Base-by-base conservation (phyloP, 2,888 invertebrate species). In the Atethmia centrago region DNA sequence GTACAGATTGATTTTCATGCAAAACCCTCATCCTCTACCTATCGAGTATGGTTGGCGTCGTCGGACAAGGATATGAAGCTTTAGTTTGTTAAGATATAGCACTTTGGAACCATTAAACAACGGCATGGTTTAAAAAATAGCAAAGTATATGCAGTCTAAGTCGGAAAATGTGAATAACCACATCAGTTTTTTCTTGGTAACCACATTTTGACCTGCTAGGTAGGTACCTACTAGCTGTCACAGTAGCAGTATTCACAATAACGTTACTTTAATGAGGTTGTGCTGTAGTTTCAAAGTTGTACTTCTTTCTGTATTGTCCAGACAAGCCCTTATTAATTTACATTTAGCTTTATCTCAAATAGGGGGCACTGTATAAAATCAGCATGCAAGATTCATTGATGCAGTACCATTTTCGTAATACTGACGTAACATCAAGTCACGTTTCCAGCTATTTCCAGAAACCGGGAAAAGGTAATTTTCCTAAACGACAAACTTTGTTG, bases 401-500 rank as follows among this genome's bases (percentile, higher is more conserved):
- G 53, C n/a, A 65, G 49, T 36, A 42, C 25, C 21, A 21, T 36
- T 25, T 42, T 31, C 21, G 40, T 62, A 40, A 56, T 49, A 49
- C 49, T 61, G 51, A 51, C 31, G 75, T 62, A 67, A 51, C 25
- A 40, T 51, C 45, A 19, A 75, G 45, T 75, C 51, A 47, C 49
- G 55, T 75, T 75, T 40, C 49, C 31, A 51, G 36, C 45, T 58
- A 78, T 78, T 65, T 71, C 19, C 45, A 67, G 61, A 25, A 66
- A 56, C 21, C 25, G 36, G 36, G 16, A 51, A 55, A 53, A 62
- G 25, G 55, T 55, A 56, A 66, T 78, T 75, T 75, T 25, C 40
- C 51, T 66, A 56, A 76, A 67, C 55, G 25, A 25, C 16, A 21
- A 65, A 28, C 47, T 66, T 74, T 71, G 61, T 71, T 73, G 68